Conservation (phyloP, 2,797 vertebrate species). For the Erpetoichthys calabaricus region DNA sequence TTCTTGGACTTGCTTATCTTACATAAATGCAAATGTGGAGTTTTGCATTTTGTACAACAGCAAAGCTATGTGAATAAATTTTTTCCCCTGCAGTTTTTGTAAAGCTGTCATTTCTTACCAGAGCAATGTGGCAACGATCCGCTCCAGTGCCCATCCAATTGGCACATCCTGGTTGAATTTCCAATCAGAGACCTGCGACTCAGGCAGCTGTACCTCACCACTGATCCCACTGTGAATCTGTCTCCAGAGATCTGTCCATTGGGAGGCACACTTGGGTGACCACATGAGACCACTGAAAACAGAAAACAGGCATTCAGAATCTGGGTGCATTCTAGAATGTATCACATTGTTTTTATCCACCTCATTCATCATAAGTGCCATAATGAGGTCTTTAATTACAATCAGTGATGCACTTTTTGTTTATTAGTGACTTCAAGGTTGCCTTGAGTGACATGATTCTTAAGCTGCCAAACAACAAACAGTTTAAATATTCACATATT, state of each 20-base stretch:
- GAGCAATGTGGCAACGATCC: constrained; percentile 89
- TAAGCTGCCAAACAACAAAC: too few relatives aligned
- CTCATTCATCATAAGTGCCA: too few relatives aligned
- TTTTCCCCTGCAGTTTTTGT: neutral
- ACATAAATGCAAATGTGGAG: too few relatives aligned
- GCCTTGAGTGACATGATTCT: too few relatives aligned
- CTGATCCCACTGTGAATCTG: constrained; percentile 70
- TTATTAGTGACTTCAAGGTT: too few relatives aligned
- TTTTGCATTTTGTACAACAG: too few relatives aligned
- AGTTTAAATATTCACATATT: neutral
- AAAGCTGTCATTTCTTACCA: constrained; percentile 44
- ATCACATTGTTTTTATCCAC: too few relatives aligned
- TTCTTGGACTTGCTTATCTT: too few relatives aligned
- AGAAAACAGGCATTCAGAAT: constrained; percentile 6
- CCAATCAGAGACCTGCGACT: constrained; percentile 67
- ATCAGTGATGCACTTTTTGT: too few relatives aligned
- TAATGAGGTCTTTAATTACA: too few relatives aligned
- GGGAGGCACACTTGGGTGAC: constrained; percentile 78
- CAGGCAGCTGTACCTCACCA: constrained; percentile 81
- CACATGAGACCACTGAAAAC: constrained; percentile 77
- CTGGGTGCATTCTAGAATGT: too few relatives aligned
- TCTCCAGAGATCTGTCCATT: constrained; percentile 81
- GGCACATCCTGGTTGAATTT: constrained; percentile 86
- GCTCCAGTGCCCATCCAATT: constrained; percentile 88
- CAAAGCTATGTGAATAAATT: too few relatives aligned